Conservation (phyloP, 2,888 invertebrate species). For the Augiades crinisus region DNA sequence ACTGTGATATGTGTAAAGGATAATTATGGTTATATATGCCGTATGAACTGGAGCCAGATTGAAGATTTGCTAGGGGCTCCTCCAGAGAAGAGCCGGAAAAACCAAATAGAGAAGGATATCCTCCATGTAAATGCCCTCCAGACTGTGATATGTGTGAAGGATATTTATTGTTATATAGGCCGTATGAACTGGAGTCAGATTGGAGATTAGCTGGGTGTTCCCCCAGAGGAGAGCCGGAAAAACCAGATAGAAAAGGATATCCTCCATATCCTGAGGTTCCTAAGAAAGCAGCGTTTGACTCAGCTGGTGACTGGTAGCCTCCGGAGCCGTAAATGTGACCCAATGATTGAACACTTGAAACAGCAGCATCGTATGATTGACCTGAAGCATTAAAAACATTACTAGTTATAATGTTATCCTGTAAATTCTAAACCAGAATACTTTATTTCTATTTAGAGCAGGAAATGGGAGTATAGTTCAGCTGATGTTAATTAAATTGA, state of each 20-base stretch:
- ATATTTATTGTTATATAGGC: conserved; percentile 3
- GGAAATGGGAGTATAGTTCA: too few species aligned
- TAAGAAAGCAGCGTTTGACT: not conserved
- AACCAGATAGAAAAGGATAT: not conserved
- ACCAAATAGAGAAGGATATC: not conserved
- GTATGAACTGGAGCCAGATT: not conserved
- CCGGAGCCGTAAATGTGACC: not conserved
- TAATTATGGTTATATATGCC: conserved; percentile 3
- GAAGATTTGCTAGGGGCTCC: conserved; percentile 18
- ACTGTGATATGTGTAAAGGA: conserved; percentile 21
- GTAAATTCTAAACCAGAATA: too few species aligned
- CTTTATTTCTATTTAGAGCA: too few species aligned
- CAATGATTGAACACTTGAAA: not conserved
- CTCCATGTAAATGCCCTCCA: conserved; percentile 11
- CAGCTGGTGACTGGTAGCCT: not conserved
- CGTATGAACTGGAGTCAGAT: not conserved
- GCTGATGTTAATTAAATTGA: too few species aligned
- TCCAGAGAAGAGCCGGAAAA: not conserved
- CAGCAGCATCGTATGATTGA: not conserved
- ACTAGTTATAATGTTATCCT: too few species aligned
- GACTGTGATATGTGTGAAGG: conserved; percentile 22
- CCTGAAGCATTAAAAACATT: conserved; percentile 3
- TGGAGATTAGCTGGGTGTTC: conserved; percentile 17
- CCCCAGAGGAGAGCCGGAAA: not conserved
- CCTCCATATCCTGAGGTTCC: not conserved